Percentiles rank a stretch among this genome's conserved stretches.
Evolutionary conservation across 1,140 invertebrate genomes (phyloP).

Genomic region (Babylonia areolata): DNA sequence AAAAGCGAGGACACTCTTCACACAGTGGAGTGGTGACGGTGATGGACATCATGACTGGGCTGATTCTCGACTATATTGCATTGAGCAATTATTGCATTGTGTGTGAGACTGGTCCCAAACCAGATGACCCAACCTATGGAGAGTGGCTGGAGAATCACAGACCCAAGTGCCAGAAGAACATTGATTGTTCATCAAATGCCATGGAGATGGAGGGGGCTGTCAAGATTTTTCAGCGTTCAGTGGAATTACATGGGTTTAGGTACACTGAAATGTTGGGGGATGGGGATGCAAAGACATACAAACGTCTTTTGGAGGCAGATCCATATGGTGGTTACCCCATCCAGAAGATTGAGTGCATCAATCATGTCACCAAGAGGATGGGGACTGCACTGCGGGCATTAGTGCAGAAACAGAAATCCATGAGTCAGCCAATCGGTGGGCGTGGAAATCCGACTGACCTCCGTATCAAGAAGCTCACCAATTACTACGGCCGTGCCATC

Average conservation of each 20-base stretch:
- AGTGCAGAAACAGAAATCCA: background rate
- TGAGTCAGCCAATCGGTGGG: background rate
- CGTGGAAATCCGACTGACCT: background rate
- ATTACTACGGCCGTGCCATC: constrained; percentile 1
- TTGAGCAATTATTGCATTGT: background rate
- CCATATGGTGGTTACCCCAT: background rate
- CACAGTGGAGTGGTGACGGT: background rate
- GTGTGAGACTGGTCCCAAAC: background rate
- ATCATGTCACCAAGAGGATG: constrained; percentile 27
- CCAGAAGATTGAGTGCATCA: constrained; percentile 21
- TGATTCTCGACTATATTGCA: background rate
- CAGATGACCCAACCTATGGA: background rate
- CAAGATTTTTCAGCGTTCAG: background rate
- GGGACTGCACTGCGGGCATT: constrained; percentile 3
- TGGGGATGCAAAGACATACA: constrained; percentile 28
- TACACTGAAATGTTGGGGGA: constrained; percentile 27
- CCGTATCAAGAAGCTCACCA: constrained; percentile 11
- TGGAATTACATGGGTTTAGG: background rate
- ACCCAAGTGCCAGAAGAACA: background rate
- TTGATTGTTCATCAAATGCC: background rate
- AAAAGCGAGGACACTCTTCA: background rate
- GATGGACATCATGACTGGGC: background rate
- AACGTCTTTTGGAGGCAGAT: background rate
- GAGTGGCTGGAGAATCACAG: background rate
- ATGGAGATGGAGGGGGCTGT: constrained; percentile 24